A percentile compares a stretch with the other conserved stretches of the same genome.
These are phyloP conservation scores for Thyatira batis DNA, from an alignment of 2,888 invertebrate genomes.

Conservation along the genomic window DNA sequence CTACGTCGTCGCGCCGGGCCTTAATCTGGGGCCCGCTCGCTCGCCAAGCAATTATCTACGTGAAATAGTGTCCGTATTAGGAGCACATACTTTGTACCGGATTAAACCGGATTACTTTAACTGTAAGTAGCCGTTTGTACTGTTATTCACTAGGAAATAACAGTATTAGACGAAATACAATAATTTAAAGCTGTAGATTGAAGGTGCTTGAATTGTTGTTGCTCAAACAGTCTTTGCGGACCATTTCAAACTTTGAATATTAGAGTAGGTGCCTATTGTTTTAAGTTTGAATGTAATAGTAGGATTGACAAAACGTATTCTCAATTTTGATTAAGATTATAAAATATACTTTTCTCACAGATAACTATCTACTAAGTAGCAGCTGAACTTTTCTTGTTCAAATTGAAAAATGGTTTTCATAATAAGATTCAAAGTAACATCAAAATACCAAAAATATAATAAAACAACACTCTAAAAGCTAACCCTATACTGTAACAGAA, in stretches of 20 bases:
- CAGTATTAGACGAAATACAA: slow-evolving; percentile 32
- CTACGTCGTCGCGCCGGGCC: slow-evolving; percentile 42
- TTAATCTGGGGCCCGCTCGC: slow-evolving; percentile 58
- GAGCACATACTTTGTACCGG: slow-evolving; percentile 70
- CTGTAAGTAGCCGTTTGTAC: slow-evolving; percentile 61
- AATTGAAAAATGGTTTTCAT: too few species aligned
- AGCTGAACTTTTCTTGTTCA: too few species aligned
- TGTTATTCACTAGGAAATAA: slow-evolving; percentile 50
- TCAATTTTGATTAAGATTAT: too few species aligned
- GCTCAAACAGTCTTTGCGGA: background rate
- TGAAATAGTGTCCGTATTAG: slow-evolving; percentile 75
- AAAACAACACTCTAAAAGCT: too few species aligned
- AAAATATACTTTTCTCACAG: too few species aligned
- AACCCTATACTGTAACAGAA: too few species aligned
- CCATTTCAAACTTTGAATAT: background rate
- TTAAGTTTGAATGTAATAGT: background rate
- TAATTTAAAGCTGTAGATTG: slow-evolving; percentile 13
- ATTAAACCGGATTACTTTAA: slow-evolving; percentile 69
- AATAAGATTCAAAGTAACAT: too few species aligned
- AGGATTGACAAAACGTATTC: background rate
- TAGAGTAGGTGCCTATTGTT: background rate
- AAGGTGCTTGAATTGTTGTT: background rate
- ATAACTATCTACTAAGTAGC: too few species aligned
- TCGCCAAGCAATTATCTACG: slow-evolving; percentile 76
- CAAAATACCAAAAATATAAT: too few species aligned